These are phyloP conservation scores for Pimephales promelas DNA, from an alignment of 2,113 vertebrate species.

Conservation along the genomic window DNA sequence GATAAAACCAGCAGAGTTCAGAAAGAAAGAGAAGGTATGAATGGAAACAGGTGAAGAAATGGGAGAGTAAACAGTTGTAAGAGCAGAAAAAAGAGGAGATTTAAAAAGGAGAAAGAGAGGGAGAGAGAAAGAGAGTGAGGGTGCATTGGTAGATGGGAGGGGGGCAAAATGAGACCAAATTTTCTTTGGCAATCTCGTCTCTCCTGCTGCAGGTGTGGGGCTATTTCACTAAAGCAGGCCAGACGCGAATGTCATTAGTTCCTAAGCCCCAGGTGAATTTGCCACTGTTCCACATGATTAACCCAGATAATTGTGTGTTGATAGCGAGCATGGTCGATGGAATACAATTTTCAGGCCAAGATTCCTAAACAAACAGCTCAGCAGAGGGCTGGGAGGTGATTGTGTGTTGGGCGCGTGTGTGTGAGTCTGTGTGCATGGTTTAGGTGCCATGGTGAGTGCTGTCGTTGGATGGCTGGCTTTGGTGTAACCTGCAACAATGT, in stretches of 20 bases:
- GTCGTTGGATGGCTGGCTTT: slow-evolving; percentile 52
- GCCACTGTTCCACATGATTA: slow-evolving; percentile 99
- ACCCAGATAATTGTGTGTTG: slow-evolving; percentile 99
- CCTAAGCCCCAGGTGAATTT: slow-evolving; percentile 99
- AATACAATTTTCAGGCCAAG: slow-evolving; percentile 98
- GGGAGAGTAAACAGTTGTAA: slow-evolving; percentile 28
- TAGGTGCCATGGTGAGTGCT: slow-evolving; percentile 30
- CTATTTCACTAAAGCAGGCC: slow-evolving; percentile 99
- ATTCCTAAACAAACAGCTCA: slow-evolving; percentile 99
- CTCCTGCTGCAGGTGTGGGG: slow-evolving; percentile 99
- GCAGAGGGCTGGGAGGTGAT: slow-evolving; percentile 80
- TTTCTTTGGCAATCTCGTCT: slow-evolving; percentile 99
- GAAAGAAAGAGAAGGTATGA: neutral
- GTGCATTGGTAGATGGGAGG: slow-evolving; percentile 43
- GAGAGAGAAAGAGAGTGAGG: slow-evolving; percentile 36
- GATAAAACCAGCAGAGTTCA: slow-evolving; percentile 16
- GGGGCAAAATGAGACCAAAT: slow-evolving; percentile 89
- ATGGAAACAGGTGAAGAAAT: slow-evolving; percentile 13
- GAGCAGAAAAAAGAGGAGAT: slow-evolving; percentile 17
- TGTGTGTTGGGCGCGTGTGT: slow-evolving; percentile 10
- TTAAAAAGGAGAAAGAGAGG: slow-evolving; percentile 51
- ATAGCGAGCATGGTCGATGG: slow-evolving; percentile 99
- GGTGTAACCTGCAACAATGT: neutral
- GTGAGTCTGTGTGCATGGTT: slow-evolving; percentile 20
- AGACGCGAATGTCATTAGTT: slow-evolving; percentile 99